A percentile compares a stretch with the other conserved stretches of the same genome.
phyloP scores from a whole-genome alignment of 2,113 vertebrate genomes.

The cattle (Bos taurus) region ARS-UCD2.0 NC_037331.1:23161501-23162000 shows the following conservation, averaged over 20 bases:
- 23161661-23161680: background rate
- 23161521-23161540: background rate
- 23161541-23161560: background rate
- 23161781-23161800: background rate
- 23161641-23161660: background rate
- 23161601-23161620: background rate
- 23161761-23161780: background rate
- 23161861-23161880: background rate
- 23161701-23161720: background rate
- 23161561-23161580: background rate
- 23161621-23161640: background rate
- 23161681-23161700: background rate
- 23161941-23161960: background rate
- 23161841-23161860: background rate
- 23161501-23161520: background rate
- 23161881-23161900: background rate
- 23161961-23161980: background rate
- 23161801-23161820: background rate
- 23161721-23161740: background rate
- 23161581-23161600: background rate
- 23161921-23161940: background rate
- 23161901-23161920: fast-evolving
- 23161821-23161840: background rate
- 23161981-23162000: background rate
- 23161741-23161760: background rate